These are phyloP conservation scores for Lumbricus terrestris DNA, from an alignment of 2,888 invertebrate species.

Conservation along the genomic window DNA sequence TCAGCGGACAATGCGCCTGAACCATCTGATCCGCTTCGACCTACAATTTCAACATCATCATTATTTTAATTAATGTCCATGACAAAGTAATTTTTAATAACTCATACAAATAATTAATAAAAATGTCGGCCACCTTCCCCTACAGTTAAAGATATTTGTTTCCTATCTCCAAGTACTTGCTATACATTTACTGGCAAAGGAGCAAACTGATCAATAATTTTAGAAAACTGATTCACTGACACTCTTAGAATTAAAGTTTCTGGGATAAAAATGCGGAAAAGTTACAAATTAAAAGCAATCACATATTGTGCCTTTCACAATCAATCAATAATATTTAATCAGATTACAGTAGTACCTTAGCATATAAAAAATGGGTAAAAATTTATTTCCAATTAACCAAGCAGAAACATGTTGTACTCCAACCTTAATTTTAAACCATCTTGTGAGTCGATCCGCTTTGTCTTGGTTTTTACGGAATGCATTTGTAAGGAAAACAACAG, in stretches of 20 bases:
- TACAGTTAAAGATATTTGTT: too few species aligned
- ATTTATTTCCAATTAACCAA: not conserved
- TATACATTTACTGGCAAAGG: too few species aligned
- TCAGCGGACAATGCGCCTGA: not conserved
- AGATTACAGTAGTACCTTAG: too few species aligned
- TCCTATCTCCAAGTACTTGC: too few species aligned
- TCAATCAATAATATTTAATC: not conserved
- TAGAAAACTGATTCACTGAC: too few species aligned
- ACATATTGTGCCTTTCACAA: not conserved
- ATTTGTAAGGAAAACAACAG: slow-evolving; percentile 3
- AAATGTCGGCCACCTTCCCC: too few species aligned
- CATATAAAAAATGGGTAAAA: not conserved
- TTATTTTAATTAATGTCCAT: not conserved
- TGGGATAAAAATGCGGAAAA: too few species aligned
- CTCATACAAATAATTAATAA: not conserved
- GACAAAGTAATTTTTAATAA: not conserved
- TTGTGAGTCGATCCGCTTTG: not conserved
- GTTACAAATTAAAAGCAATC: not conserved
- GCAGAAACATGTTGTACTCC: not conserved
- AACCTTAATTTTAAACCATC: not conserved
- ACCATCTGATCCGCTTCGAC: not conserved
- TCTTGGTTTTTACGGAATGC: not conserved
- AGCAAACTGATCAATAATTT: too few species aligned
- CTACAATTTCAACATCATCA: not conserved
- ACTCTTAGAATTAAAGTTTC: too few species aligned